Evolutionary conservation across 1,140 invertebrate genomes (phyloP), one percentile per base, ranked within the genome.

Genomic region (Callitettix versicolor): DNA sequence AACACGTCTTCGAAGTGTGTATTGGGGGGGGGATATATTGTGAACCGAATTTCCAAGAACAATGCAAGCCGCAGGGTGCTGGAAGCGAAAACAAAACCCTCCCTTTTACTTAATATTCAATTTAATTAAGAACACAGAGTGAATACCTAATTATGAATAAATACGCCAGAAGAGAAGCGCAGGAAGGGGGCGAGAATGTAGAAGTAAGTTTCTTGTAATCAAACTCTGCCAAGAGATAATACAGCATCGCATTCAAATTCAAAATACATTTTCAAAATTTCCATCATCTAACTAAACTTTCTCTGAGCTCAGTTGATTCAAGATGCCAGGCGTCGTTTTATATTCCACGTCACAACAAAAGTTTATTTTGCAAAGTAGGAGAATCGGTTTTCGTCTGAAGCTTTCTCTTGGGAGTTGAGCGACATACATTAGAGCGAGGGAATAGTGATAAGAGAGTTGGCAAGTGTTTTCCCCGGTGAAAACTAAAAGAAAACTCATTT

Each of bases 121-220:
- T 55, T 55, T 55, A 55, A 55, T 55, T 55, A 55, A 55, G 54
- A 55, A 55, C 44, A 14, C 46, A 33, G 43, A 49, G 54, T 55
- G 54, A 55, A 55, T 55, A 46, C 33, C 54, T 55, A 55, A 55
- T 55, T 55, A 55, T 55, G 54, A 55, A 55, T 49, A 55, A 55
- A 55, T 55, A 55, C 54, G 46, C 17, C 22, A n/a, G n/a, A 26
- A 30, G 24, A n/a, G 17, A 42, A 15, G 33, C 12, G 17, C 21
- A 26, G 20, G 48, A 26, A 21, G 34, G 34, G 48, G 34, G 21
- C 2, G 48, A 2, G 48, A 18, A 30, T n/a, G 26, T 30, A 30
- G 26, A 30, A 30, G 26, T 30, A 30, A 49, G 33, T n/a, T 26
- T 26, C 30, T 14, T 36, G 48, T 51, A 51, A 51, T 51, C 48